Conservation (phyloP, 2,888 invertebrate genomes). For the Ormyrus thymus region DNA sequence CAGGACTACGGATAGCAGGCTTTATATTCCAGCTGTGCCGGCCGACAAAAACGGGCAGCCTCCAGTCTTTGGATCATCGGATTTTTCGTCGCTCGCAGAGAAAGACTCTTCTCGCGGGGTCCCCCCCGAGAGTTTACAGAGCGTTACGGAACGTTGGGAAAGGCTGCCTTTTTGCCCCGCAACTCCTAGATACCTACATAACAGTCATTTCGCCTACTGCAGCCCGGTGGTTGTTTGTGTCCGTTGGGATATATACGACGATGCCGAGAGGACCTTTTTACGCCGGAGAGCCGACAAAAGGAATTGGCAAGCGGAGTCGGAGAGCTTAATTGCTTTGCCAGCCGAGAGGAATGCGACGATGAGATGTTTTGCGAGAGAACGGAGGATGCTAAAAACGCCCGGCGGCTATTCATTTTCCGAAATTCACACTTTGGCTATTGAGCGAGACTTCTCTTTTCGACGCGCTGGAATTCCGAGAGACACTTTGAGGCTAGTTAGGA, state of each 20-base stretch:
- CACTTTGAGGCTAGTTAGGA: too few relatives aligned
- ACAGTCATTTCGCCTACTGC: slow-evolving; percentile 2
- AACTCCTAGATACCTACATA: slow-evolving; percentile 53
- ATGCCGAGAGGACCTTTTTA: slow-evolving; percentile 5
- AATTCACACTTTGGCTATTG: neutral
- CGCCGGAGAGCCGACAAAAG: neutral
- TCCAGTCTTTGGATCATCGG: slow-evolving; percentile 37
- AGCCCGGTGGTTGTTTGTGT: too few relatives aligned
- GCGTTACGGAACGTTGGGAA: slow-evolving; percentile 66
- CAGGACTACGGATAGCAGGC: neutral
- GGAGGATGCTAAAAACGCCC: neutral
- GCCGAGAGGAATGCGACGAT: neutral
- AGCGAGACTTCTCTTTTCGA: slow-evolving; percentile 11
- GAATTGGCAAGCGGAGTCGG: neutral
- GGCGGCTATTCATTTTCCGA: slow-evolving; percentile 33
- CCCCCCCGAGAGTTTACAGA: slow-evolving; percentile 64
- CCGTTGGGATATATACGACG: neutral
- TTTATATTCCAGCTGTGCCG: slow-evolving; percentile 38
- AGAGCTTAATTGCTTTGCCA: neutral
- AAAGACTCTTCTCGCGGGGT: neutral
- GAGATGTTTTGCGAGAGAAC: neutral
- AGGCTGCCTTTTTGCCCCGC: slow-evolving; percentile 27
- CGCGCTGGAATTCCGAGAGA: too few relatives aligned
- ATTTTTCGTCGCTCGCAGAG: slow-evolving; percentile 59
- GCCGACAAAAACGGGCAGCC: slow-evolving; percentile 21